Conservation (phyloP, 2,888 invertebrate genomes). For the Amblyjoppa proteus region DNA sequence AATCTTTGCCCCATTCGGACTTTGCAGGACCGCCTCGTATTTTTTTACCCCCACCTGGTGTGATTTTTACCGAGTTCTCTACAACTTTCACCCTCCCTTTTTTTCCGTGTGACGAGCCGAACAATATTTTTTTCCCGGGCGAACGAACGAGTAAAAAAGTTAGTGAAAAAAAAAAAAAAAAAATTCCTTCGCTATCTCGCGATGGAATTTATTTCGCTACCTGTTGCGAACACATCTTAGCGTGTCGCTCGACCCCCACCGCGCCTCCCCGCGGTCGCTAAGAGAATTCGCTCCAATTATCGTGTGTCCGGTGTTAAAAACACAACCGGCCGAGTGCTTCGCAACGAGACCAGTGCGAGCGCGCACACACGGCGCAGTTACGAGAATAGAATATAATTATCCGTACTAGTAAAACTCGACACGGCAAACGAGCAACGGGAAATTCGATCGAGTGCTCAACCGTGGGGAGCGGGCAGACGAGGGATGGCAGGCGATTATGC, state of each 20-base stretch:
- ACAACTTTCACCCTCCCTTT: too few species aligned
- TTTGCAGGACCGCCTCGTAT: too few species aligned
- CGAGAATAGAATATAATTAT: constrained; percentile 56
- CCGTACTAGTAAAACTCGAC: constrained; percentile 45
- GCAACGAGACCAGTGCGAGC: constrained; percentile 32
- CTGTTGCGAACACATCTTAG: constrained; percentile 17
- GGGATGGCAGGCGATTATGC: constrained; percentile 24
- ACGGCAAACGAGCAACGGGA: constrained; percentile 18
- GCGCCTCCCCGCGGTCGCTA: neutral
- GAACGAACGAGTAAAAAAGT: neutral
- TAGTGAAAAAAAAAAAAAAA: neutral
- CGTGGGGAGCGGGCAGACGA: neutral
- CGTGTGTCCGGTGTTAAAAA: constrained; percentile 49
- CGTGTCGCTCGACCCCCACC: constrained; percentile 6
- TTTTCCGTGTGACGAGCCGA: neutral
- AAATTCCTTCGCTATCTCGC: neutral
- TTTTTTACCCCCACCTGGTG: too few species aligned
- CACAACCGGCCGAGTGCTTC: constrained; percentile 18
- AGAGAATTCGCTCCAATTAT: constrained; percentile 59
- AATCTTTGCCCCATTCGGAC: too few species aligned
- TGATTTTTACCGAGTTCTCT: too few species aligned
- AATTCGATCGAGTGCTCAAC: constrained; percentile 18
- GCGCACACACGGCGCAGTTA: neutral
- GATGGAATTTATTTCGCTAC: constrained; percentile 2
- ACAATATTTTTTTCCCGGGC: neutral